Percentiles rank a stretch among this genome's conserved stretches.
Conservation (phyloP, 2,113 vertebrate genomes). For the Equus przewalskii region DNA sequence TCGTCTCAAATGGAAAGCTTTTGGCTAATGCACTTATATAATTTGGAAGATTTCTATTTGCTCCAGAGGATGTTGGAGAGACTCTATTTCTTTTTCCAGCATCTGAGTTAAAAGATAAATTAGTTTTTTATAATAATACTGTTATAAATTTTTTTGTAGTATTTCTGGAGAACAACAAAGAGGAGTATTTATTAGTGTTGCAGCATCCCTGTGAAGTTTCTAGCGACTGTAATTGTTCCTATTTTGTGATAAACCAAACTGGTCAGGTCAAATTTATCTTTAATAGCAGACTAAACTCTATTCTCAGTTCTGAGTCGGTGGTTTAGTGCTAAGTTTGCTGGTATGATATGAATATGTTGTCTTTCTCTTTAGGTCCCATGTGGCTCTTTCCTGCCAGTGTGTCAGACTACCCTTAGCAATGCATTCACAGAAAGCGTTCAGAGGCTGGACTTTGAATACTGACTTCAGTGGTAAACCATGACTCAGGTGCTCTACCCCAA, state of each 20-base stretch:
- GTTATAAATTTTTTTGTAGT: not conserved
- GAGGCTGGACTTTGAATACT: not conserved
- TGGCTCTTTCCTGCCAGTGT: not conserved
- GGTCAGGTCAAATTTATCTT: constrained; percentile 47
- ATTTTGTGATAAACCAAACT: not conserved
- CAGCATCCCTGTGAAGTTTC: not conserved
- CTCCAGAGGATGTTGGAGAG: not conserved
- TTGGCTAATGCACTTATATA: not conserved
- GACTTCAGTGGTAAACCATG: not conserved
- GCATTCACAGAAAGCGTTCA: not conserved
- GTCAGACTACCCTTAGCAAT: not conserved
- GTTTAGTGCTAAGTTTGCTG: not conserved
- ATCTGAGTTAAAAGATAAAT: constrained; percentile 52
- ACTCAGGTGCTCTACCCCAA: accelerated
- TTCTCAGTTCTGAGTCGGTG: not conserved
- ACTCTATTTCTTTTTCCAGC: constrained; percentile 12
- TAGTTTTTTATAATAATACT: constrained; percentile 52
- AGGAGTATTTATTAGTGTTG: not conserved
- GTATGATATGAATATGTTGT: not conserved
- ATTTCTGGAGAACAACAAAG: not conserved
- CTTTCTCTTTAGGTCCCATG: not conserved
- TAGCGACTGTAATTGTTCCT: not conserved
- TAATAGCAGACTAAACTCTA: not conserved
- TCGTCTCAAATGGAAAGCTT: constrained; percentile 56
- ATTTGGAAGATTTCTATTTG: constrained; percentile 56